Base-by-base conservation (phyloP, 2,797 vertebrate genomes). In the Rhadinocentrus ornatus region DNA sequence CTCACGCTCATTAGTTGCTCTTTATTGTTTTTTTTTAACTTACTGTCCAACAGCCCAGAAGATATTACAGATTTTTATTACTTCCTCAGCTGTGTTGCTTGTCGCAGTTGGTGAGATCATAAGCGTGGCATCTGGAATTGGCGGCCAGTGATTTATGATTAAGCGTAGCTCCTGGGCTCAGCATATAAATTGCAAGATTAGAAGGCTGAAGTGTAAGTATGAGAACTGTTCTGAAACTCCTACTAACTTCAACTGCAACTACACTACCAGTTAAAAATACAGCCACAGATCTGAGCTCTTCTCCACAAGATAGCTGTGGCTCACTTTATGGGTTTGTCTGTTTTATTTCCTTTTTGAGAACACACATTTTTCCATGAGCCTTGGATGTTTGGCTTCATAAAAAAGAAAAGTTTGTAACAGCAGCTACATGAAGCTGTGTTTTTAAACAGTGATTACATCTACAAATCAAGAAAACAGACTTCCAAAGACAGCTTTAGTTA, bases 51-150 rank as follows among this genome's bases (percentile, higher is more conserved):
- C 27, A n/a, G 39, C 39, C 39, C 27, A 24, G 55, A 37, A 57
- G 31, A 64, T 48, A 32, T 64, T 37, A 53, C 20, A 26, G 44
- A 53, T 59, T 32, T 27, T 61, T 61, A 60, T 55, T 55, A n/a
- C 46, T 48, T 27, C 65, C 69, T 78, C 65, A 73, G 71, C 66
- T 82, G 64, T 71, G 73, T 67, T 58, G 46, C 50, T 66, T 58
- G 50, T 75, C 66, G 37, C 48, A 48, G 68, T 56, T 24, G 44
- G 54, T 71, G 77, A 82, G 69, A 66, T 84, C 75, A 82, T 72
- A 18, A 34, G 62, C 11, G 44, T 16, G 61, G 61, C 68, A 54
- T 71, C 65, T 55, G 54, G 29, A 77, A 37, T 60, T 18, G 11
- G 31, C 50, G 37, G 32, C 31, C 57, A 72, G 27, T 16, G 55